phyloP scores from a whole-genome alignment of 2,888 invertebrate genomes.

The Cheilosia vulpina region DNA sequence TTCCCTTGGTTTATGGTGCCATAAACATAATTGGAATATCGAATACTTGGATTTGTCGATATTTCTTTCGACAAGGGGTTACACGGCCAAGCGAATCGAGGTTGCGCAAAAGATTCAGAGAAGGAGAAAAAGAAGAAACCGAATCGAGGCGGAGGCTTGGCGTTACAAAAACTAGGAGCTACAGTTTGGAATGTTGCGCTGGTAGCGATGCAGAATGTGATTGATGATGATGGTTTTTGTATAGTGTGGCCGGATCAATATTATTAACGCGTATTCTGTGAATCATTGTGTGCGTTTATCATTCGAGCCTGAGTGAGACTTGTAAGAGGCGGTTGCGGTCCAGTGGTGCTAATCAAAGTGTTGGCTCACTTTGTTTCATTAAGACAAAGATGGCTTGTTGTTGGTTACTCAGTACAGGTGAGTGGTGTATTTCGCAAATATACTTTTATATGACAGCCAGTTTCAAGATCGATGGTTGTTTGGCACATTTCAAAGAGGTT shows the following conservation, averaged over 20 bases:
- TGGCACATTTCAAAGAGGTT: neutral
- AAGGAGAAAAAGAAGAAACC: slow-evolving; percentile 24
- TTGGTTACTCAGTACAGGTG: slow-evolving; percentile 13
- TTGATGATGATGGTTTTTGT: slow-evolving; percentile 74
- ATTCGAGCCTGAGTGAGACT: slow-evolving; percentile 38
- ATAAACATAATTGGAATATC: slow-evolving; percentile 75
- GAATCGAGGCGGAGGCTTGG: slow-evolving; percentile 37
- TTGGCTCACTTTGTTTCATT: slow-evolving; percentile 23
- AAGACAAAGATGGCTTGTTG: slow-evolving; percentile 20
- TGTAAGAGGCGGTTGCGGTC: slow-evolving; percentile 1
- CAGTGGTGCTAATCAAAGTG: slow-evolving; percentile 53
- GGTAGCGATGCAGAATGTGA: slow-evolving; percentile 66
- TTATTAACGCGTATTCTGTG: slow-evolving; percentile 64
- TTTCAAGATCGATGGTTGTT: neutral
- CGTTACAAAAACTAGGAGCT: slow-evolving; percentile 58
- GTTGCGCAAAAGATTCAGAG: slow-evolving; percentile 24
- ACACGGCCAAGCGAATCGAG: slow-evolving; percentile 52
- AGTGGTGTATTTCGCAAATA: neutral
- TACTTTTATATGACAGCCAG: neutral
- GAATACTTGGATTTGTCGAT: slow-evolving; percentile 68
- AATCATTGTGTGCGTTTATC: slow-evolving; percentile 73
- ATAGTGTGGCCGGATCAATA: slow-evolving; percentile 49
- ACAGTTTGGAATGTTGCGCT: slow-evolving; percentile 52
- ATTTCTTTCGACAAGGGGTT: slow-evolving; percentile 37
- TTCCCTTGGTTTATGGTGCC: slow-evolving; percentile 73